Percentiles rank a stretch among this genome's conserved stretches.
Conservation (phyloP, 2,888 invertebrate species). For the Eupithecia dodoneata region DNA sequence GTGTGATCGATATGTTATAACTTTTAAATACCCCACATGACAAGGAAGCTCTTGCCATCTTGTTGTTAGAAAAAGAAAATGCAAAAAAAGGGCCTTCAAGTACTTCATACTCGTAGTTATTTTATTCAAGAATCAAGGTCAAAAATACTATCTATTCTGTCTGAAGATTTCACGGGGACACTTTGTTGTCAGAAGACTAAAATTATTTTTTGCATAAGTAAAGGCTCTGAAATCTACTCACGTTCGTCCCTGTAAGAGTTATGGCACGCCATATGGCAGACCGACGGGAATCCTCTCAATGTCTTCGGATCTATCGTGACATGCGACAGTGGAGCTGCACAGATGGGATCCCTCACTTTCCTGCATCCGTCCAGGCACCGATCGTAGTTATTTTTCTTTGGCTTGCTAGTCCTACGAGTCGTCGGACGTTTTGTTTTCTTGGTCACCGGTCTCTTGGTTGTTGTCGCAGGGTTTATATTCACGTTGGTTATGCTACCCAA, state of each 20-base stretch:
- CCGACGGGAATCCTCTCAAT: slow-evolving; percentile 74
- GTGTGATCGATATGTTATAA: not conserved
- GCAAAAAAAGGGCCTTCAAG: not conserved
- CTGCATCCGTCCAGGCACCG: slow-evolving; percentile 67
- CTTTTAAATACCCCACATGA: not conserved
- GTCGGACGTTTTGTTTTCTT: slow-evolving; percentile 56
- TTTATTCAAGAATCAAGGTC: not conserved
- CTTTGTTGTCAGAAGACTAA: not conserved
- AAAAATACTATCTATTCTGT: not conserved
- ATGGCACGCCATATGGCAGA: slow-evolving; percentile 79
- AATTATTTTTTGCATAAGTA: not conserved
- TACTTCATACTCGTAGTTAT: not conserved
- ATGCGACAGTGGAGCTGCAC: slow-evolving; percentile 66
- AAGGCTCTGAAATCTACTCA: slow-evolving; percentile 54
- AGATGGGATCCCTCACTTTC: slow-evolving; percentile 67
- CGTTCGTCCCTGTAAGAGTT: slow-evolving; percentile 73
- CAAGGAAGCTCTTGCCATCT: too few species aligned
- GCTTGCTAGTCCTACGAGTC: slow-evolving; percentile 58
- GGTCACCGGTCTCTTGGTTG: slow-evolving; percentile 30
- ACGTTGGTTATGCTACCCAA: slow-evolving; percentile 70
- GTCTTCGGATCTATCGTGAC: slow-evolving; percentile 64
- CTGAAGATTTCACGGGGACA: not conserved
- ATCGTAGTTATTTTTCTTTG: slow-evolving; percentile 68
- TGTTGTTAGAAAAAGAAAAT: not conserved
- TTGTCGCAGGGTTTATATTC: slow-evolving; percentile 56